A percentile compares a stretch with the other conserved stretches of the same genome.
These are phyloP conservation scores for Arbacia lixula DNA, from an alignment of 53 echinoderm and acorn worm species.

Conservation along the genomic window DNA sequence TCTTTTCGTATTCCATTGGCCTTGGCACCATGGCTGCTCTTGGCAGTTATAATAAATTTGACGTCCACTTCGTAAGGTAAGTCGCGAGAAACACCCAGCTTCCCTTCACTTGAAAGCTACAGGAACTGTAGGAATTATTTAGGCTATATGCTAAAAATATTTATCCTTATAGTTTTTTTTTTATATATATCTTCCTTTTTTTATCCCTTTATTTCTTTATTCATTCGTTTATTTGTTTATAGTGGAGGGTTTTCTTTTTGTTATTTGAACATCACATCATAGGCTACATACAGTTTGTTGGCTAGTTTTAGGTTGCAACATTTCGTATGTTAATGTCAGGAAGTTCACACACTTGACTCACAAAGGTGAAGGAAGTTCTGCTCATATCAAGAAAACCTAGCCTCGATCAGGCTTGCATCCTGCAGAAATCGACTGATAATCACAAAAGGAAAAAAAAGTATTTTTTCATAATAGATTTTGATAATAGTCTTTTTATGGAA, in stretches of 20 bases:
- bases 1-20: constrained; percentile 48
- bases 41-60: constrained; percentile 49
- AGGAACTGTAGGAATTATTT: too few relatives aligned
- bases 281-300: background rate
- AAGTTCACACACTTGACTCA: constrained; percentile 32
- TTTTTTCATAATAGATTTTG: background rate
- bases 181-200: background rate
- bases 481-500: background rate
- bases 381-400: too few relatives aligned
- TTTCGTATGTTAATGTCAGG: background rate
- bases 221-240: background rate
- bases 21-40: constrained; percentile 43
- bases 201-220: background rate
- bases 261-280: background rate
- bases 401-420: too few relatives aligned
- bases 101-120: too few relatives aligned
- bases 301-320: background rate
- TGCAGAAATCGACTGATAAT: background rate
- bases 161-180: too few relatives aligned
- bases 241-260: background rate
- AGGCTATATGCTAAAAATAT: too few relatives aligned
- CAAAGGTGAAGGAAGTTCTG: constrained; percentile 24
- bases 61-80: constrained; percentile 52
- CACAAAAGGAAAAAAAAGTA: background rate
- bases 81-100: background rate